Conservation (phyloP, 2,797 vertebrate genomes). For the Enteromius argenteus region DNA sequence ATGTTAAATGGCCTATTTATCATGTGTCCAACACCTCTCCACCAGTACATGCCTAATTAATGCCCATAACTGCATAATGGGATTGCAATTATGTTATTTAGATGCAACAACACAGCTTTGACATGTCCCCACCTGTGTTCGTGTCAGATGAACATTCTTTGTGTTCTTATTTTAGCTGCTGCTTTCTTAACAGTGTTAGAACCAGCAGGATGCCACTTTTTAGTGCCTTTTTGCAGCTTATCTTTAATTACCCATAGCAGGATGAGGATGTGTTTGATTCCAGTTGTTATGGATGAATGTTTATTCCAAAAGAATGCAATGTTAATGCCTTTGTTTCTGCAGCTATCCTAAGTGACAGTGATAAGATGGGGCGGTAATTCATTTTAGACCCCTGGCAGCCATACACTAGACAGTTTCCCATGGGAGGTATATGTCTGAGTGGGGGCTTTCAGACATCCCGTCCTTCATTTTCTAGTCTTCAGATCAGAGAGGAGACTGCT, state of each 20-base stretch:
- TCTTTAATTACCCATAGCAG: conserved; percentile 63
- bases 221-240: conserved; percentile 59
- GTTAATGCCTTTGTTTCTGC: conserved; percentile 66
- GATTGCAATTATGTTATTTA: conserved; percentile 68
- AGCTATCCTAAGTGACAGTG: conserved; percentile 60
- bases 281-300: conserved; percentile 63
- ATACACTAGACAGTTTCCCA: conserved; percentile 37
- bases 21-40: conserved; percentile 25
- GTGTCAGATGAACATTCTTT: conserved; percentile 75
- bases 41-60: conserved; percentile 60
- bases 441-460: conserved; percentile 28
- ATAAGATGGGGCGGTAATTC: conserved; percentile 59
- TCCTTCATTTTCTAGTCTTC: conserved; percentile 41
- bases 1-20: conserved; percentile 53
- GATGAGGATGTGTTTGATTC: conserved; percentile 62
- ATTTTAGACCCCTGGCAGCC: neutral
- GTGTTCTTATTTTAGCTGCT: conserved; percentile 69
- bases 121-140: conserved; percentile 78
- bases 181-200: conserved; percentile 69
- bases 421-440: conserved; percentile 30
- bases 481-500: conserved; percentile 30
- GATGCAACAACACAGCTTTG: conserved; percentile 61
- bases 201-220: conserved; percentile 63
- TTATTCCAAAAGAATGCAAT: conserved; percentile 49
- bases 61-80: conserved; percentile 77